Evolutionary conservation across 2,113 vertebrate species (phyloP), one percentile per base, ranked within the genome.

Genomic region (Phalacrocorax pelagicus): DNA sequence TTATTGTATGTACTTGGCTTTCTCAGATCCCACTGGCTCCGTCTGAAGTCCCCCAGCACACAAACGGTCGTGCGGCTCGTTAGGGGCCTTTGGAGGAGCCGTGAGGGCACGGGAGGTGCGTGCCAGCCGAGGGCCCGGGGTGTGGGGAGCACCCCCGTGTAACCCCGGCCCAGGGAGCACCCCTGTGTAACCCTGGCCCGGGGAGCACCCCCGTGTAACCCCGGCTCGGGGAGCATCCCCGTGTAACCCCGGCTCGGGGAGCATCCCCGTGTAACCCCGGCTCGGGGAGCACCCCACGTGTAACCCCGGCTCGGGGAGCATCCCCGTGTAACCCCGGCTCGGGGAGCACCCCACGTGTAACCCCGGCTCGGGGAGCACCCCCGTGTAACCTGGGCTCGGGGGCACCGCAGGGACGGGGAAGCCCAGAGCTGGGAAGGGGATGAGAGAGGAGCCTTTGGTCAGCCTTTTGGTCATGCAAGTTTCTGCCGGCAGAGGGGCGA

Each of bases 11-110:
- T 9, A 5, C 34, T 44, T 51, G 74, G 57, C 80, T 88, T 71
- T 46, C 74, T 52, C 84, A 88, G 92, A 85, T 89, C 70, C 86
- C 93, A 29, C 19, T 67, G 94, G 94, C 96, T 92, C 82, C 24
- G 4, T 3, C 73, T 63, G 83, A 49, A 32, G 36, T 52, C 58
- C 32, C 74, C 71, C 70, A 51, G 97, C 62, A 79, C 91, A 47
- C 27, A 30, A 65, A 42, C 23, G 34, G 19, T 26, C 13, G 10
- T 12, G 51, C 73, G 86, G 71, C 66, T 90, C 12, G 0, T 58
- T 15, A 29, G 73, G 81, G 83, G 63, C 38, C 67, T 26, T 5
- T 0, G n/a, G 40, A 61, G 74, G 81, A 88, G 66, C 34, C 1
- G 1, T 3, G 16, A n/a, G 14, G 72, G 49, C 6, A 40, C 62